Base-by-base conservation (phyloP, 2,888 invertebrate species). In the Lasioglossum calceatum region DNA sequence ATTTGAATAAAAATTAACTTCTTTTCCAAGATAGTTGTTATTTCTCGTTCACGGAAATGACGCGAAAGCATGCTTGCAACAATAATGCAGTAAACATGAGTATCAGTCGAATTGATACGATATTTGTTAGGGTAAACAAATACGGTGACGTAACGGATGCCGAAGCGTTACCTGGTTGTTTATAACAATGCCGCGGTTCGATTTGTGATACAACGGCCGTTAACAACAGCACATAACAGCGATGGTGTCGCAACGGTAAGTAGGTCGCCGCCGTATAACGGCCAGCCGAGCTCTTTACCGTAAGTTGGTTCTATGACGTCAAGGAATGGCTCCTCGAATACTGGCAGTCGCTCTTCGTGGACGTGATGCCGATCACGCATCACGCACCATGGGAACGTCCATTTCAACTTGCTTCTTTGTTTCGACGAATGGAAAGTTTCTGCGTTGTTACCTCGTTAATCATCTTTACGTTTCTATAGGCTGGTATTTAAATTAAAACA, bases 261-360 rank as follows among this genome's bases (percentile, higher is more conserved):
- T 92, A 86, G 92, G 93, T 79, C 92, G 81, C 80, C 67, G 72
- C 70, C 47, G 79, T 84, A 67, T 61, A 87, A 83, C 76, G 84
- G 77, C 39, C 81, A 74, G 75, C 61, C 78, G 64, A 74, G 78
- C 76, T 86, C 87, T 92, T 91, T 92, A 92, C 92, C 91, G 90
- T 91, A 92, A 91, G 84, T 36, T 58, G 67, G 50, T n/a, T 36
- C 75, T 77, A 42, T 89, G 87, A 90, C 91, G 90, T 91, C 87
- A 87, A 39, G 54, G n/a, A 78, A 74, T 81, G 80, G 87, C 79
- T 87, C 84, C 70, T 72, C 77, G 82, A 83, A 87, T 77, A 47
- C 42, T 72, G 71, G 42, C 32, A 36, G n/a, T 64, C 27, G 64
- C 71, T 42, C 19, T 19, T 47, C 58, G 50, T 14, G 27, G 42